These are phyloP conservation scores for Cephus nigrinus DNA, from an alignment of 2,888 invertebrate species.

Conservation along the genomic window DNA sequence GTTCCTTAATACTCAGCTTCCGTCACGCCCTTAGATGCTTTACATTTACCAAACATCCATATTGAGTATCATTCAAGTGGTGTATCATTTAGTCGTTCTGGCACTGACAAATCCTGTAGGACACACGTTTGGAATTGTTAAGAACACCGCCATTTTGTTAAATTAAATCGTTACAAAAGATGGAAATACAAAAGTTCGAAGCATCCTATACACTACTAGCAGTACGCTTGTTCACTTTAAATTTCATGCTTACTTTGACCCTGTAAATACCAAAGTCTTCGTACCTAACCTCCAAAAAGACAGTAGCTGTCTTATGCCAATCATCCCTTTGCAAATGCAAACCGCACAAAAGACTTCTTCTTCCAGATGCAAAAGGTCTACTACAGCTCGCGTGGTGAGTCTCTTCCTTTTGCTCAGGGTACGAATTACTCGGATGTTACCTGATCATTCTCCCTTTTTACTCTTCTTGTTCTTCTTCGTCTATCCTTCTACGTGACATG, in stretches of 20 bases:
- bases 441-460: constrained; percentile 14
- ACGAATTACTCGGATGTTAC: constrained; percentile 34
- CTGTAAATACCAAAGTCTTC: constrained; percentile 38
- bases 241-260: constrained; percentile 62
- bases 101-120: background rate
- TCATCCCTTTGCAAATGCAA: constrained; percentile 36
- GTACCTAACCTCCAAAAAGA: constrained; percentile 26
- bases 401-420: constrained; percentile 18
- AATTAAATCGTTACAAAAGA: background rate
- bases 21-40: background rate
- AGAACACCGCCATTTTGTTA: background rate
- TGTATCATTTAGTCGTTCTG: background rate
- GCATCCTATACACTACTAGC: background rate
- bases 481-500: background rate
- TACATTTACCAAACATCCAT: background rate
- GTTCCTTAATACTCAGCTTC: background rate
- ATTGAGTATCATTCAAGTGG: background rate
- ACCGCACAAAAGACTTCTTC: constrained; percentile 44
- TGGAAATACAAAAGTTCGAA: background rate
- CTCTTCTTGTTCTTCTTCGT: constrained; percentile 10
- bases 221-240: constrained; percentile 24
- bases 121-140: background rate
- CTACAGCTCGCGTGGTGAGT: constrained; percentile 12
- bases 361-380: constrained; percentile 29
- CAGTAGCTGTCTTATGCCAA: constrained; percentile 29